Conservation (phyloP, 2,888 invertebrate species). For the Torymus auratus region DNA sequence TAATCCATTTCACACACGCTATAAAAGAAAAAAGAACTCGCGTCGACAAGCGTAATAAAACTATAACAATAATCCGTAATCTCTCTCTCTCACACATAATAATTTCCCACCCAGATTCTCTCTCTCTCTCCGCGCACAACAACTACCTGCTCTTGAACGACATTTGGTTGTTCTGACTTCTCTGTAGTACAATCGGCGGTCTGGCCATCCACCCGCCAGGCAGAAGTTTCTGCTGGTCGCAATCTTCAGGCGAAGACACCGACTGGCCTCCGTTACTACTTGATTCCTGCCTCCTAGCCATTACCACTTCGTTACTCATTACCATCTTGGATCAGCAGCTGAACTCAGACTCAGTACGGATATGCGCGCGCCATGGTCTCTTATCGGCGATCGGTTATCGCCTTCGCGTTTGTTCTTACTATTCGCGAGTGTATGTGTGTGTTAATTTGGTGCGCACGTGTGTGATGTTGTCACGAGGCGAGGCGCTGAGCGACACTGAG, state of each 20-base stretch:
- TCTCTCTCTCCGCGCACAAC: too few relatives aligned
- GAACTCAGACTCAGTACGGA: too few relatives aligned
- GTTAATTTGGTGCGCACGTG: too few relatives aligned
- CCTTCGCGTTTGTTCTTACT: conserved; percentile 20
- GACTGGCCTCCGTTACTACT: conserved; percentile 52
- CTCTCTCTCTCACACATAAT: too few relatives aligned
- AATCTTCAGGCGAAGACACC: conserved; percentile 58
- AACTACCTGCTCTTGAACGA: conserved; percentile 46
- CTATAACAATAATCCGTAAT: too few relatives aligned
- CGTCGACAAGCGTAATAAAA: too few relatives aligned
- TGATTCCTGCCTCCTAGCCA: neutral
- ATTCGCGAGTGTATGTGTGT: neutral
- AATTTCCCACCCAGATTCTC: too few relatives aligned
- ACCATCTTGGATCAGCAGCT: too few relatives aligned
- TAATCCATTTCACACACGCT: too few relatives aligned
- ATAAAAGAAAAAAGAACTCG: too few relatives aligned
- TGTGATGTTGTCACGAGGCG: too few relatives aligned
- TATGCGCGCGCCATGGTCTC: conserved; percentile 8
- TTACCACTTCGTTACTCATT: too few relatives aligned
- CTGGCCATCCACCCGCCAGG: conserved; percentile 59
- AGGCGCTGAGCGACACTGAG: neutral
- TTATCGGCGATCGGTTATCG: neutral
- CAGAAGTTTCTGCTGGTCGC: conserved; percentile 68
- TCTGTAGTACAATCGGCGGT: conserved; percentile 64
- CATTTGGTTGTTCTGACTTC: neutral